Percentiles rank a stretch among this genome's conserved stretches.
Evolutionary conservation across 2,888 invertebrate species (phyloP).

Genomic region (Polydrusus cervinus): DNA sequence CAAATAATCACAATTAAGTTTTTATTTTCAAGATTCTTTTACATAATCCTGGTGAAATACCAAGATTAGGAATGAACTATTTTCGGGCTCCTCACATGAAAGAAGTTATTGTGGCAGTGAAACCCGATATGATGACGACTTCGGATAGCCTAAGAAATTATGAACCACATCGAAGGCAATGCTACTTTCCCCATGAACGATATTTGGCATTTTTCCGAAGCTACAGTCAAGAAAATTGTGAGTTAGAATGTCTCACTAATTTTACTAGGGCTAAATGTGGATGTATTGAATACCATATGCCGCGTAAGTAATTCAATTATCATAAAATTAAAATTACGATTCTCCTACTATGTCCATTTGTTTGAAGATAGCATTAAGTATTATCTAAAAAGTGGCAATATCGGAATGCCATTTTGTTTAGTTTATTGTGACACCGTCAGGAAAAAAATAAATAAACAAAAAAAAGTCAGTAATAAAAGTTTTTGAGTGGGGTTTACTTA

Average conservation of each 20-base stretch:
- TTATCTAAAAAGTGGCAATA: no score
- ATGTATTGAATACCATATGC: constrained; percentile 84
- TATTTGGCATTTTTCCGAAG: constrained; percentile 78
- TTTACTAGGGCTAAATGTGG: constrained; percentile 77
- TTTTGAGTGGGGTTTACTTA: no score
- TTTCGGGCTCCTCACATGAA: constrained; percentile 81
- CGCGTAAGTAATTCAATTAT: constrained; percentile 74
- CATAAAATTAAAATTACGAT: no score
- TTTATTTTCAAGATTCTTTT: constrained; percentile 74
- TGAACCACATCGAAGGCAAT: constrained; percentile 78
- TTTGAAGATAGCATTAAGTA: no score
- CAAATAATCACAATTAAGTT: no score
- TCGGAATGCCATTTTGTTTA: no score
- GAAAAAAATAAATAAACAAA: no score
- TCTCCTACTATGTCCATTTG: no score
- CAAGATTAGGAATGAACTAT: constrained; percentile 80
- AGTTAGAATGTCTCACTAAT: constrained; percentile 82
- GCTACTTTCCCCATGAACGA: constrained; percentile 80
- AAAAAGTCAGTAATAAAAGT: no score
- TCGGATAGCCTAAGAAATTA: constrained; percentile 79
- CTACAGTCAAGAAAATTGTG: constrained; percentile 84
- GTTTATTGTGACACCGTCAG: no score
- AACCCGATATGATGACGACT: constrained; percentile 85
- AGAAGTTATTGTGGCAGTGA: constrained; percentile 81
- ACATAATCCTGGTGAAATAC: constrained; percentile 81